These are phyloP conservation scores for Euwallacea similis DNA, from an alignment of 1,140 invertebrate genomes.

Conservation along the genomic window DNA sequence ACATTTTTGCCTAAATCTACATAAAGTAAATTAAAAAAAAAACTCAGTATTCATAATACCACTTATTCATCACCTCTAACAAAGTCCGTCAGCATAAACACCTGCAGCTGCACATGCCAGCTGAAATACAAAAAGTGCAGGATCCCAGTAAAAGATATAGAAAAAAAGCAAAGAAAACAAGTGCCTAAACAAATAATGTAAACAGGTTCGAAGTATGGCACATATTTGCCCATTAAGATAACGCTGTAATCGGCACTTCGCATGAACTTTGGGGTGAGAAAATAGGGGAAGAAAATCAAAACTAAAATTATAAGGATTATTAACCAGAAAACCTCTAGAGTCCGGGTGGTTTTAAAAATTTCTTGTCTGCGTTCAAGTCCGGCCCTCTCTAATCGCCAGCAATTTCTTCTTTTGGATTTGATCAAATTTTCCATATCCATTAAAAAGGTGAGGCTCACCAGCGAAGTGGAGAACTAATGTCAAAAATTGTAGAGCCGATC, in stretches of 20 bases:
- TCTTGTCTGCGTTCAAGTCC: neutral
- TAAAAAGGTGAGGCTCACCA: neutral
- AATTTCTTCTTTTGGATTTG: neutral
- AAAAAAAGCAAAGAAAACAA: neutral
- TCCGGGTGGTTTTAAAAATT: neutral
- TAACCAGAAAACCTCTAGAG: neutral
- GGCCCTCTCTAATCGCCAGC: neutral
- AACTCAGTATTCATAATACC: neutral
- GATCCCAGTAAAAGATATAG: neutral
- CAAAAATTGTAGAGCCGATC: too few species aligned
- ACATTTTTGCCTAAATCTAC: neutral
- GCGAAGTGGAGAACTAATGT: too few species aligned
- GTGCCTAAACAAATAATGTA: neutral
- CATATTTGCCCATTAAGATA: neutral
- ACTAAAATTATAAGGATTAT: neutral
- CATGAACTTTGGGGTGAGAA: neutral
- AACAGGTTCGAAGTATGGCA: neutral
- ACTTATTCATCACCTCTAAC: neutral
- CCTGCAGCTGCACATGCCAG: neutral
- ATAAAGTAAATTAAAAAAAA: neutral
- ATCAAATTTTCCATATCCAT: neutral
- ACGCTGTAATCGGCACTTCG: neutral
- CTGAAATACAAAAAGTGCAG: neutral
- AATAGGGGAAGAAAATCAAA: neutral
- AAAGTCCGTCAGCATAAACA: neutral